A percentile compares a stretch with the other conserved stretches of the same genome.
These are phyloP conservation scores for Pteria penguin DNA, from an alignment of 2,888 invertebrate species.

Conservation along the genomic window DNA sequence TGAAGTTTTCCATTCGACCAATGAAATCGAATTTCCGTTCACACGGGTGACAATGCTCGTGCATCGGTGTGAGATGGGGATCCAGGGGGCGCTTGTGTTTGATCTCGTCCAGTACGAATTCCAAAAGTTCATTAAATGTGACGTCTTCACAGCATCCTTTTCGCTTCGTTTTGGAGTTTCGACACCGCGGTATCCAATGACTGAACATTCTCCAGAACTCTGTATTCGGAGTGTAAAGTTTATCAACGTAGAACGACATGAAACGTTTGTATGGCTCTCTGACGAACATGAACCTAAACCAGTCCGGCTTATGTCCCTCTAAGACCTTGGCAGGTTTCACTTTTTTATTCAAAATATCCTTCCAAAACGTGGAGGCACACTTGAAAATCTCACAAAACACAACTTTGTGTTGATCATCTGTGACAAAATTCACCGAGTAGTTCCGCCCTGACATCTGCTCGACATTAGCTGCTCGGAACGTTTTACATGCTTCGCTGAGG, in stretches of 20 bases:
- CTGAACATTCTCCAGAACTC: background rate
- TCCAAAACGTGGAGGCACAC: background rate
- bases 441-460: background rate
- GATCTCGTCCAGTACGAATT: background rate
- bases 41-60: background rate
- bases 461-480: too few relatives aligned
- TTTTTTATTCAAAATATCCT: background rate
- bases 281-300: background rate
- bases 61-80: background rate
- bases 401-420: background rate
- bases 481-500: too few relatives aligned
- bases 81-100: background rate
- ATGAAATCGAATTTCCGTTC: background rate
- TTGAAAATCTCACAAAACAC: background rate
- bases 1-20: background rate
- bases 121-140: background rate
- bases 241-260: background rate
- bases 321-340: background rate
- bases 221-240: conserved; percentile 1
- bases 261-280: background rate
- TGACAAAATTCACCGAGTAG: background rate
- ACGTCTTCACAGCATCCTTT: background rate
- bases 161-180: background rate
- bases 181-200: background rate
- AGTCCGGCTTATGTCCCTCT: background rate